Conservation (phyloP, 2,113 vertebrate species). For the Seriola quinqueradiata region DNA sequence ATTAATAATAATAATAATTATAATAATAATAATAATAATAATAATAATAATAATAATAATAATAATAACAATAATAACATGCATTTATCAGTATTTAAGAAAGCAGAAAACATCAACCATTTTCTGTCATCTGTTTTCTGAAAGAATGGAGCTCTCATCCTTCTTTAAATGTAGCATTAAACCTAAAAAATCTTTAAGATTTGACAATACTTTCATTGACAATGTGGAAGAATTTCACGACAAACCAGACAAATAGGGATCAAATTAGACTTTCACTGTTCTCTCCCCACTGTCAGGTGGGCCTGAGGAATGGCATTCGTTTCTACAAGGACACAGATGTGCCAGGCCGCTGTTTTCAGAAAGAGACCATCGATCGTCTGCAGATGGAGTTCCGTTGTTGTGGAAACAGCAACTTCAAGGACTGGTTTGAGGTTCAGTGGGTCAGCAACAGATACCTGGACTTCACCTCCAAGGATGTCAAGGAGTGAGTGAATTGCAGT, state of each 20-base stretch:
- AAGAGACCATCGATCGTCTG: conserved; percentile 88
- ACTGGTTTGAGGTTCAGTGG: conserved; percentile 92
- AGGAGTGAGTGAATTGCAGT: conserved; percentile 85
- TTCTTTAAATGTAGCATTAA: background rate
- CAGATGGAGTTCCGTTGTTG: conserved; percentile 90
- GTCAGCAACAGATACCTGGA: conserved; percentile 89
- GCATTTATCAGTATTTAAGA: background rate
- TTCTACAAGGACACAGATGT: conserved; percentile 90
- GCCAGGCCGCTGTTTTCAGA: conserved; percentile 89
- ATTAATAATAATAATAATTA: too few species aligned
- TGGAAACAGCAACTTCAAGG: conserved; percentile 88
- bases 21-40: background rate
- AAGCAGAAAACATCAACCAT: background rate
- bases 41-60: background rate
- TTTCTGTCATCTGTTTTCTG: too few species aligned
- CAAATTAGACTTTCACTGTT: background rate
- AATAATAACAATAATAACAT: background rate
- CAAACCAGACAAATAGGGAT: background rate
- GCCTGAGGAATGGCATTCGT: conserved; percentile 86
- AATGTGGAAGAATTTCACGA: background rate
- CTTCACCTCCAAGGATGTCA: conserved; percentile 87
- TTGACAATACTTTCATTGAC: background rate
- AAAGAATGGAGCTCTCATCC: background rate
- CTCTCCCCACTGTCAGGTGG: conserved; percentile 75
- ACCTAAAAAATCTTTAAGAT: background rate